phyloP scores from a whole-genome alignment of 2,888 invertebrate species.

The Mechanitis messenoides region DNA sequence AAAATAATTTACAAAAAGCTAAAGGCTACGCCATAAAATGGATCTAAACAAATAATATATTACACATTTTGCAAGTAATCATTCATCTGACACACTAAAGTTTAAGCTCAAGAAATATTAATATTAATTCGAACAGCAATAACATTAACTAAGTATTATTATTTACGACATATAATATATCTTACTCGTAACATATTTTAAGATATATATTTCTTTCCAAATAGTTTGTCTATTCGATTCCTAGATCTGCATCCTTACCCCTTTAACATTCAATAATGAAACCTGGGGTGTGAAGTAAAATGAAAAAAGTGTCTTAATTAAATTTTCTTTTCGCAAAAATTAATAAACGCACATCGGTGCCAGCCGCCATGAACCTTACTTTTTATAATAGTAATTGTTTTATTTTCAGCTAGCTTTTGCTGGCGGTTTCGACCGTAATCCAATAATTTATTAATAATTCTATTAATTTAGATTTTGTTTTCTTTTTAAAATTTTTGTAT shows the following conservation, averaged over 20 bases:
- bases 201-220: not conserved
- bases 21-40: too few species aligned
- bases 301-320: conserved; percentile 73
- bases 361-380: conserved; percentile 21
- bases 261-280: conserved; percentile 70
- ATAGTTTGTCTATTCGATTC: conserved; percentile 34
- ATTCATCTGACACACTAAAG: not conserved
- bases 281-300: conserved; percentile 75
- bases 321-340: conserved; percentile 73
- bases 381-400: conserved; percentile 23
- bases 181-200: not conserved
- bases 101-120: conserved; percentile 5
- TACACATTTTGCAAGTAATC: conserved; percentile 8
- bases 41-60: conserved; percentile 10
- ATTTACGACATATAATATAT: too few species aligned
- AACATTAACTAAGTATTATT: too few species aligned
- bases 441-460: too few species aligned
- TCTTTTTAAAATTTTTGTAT: too few species aligned
- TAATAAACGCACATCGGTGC: conserved; percentile 58
- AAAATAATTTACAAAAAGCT: conserved; percentile 9
- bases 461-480: too few species aligned
- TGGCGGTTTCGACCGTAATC: too few species aligned
- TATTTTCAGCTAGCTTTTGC: not conserved
- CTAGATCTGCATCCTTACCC: conserved; percentile 50
- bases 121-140: too few species aligned